Base-by-base conservation (phyloP, 2,888 invertebrate species). In the Latrodectus hesperus region DNA sequence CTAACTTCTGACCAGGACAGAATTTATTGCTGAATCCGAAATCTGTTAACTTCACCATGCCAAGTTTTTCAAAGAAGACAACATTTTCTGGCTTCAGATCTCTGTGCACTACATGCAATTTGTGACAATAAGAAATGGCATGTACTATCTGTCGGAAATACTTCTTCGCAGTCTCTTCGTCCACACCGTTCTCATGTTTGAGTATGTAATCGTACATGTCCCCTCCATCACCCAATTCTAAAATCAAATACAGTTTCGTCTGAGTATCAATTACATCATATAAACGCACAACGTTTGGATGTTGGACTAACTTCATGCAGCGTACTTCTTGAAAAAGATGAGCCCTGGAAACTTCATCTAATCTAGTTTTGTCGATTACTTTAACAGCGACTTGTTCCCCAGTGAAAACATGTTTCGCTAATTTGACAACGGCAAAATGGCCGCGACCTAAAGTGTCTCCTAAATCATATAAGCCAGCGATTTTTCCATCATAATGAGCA, bases 181-280 rank as follows among this genome's bases (percentile, higher is more conserved):
- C 92, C 84, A 98, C 94, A 71, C 98, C 98, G 85, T 92, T 91
- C 71, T 97, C 97, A 93, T 98, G 97, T 92, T 96, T 95, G 96
- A 98, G 97, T 91, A 99, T 99, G 93, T 98, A 98, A 93, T 99
- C 99, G 93, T 99, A 99, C 91, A 99, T 95, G 94, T 99, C 99
- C 73, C 98, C 98, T 75, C 99, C 99, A 93, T 99, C 99, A 17
- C 98, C 99, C 91, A 99, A 94, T 93, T 99, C 99, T 92, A 99
- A 94, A 92, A 99, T 98, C 92, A 98, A 94, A 93, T 98, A 98
- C 91, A 99, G 94, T 93, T 99, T 99, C 90, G 98, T 98, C 92
- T 98, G 97, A 64, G 99, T 99, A 93, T 99, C 99, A 92, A 99
- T 99, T 90, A 99, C 99, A 94, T 99, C 99, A 93, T 99, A 99